Evolutionary conservation across 2,888 invertebrate species (phyloP).

Genomic region (Ochropacha duplaris): DNA sequence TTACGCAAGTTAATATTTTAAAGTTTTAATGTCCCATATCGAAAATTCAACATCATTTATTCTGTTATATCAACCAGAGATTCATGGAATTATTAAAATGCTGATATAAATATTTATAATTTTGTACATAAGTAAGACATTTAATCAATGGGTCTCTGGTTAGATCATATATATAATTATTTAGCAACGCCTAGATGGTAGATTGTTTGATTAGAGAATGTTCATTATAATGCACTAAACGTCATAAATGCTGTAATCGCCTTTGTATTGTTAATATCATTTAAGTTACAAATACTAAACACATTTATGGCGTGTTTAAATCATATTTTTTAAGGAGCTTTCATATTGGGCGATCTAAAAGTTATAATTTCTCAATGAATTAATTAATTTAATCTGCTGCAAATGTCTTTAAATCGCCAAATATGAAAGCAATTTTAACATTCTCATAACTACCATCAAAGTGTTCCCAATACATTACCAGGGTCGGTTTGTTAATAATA

Average conservation of each 20-base stretch:
- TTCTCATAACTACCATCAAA: not conserved
- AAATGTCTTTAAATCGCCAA: not conserved
- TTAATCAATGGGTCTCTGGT: not conserved
- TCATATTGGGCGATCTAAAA: conserved; percentile 2
- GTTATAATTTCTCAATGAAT: not conserved
- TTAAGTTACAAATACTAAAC: not conserved
- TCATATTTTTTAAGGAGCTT: conserved; percentile 15
- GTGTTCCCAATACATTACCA: not conserved
- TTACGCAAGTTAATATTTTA: not conserved
- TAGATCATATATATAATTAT: conserved; percentile 14
- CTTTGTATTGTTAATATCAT: not conserved
- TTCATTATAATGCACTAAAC: not conserved
- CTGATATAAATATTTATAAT: too few relatives aligned
- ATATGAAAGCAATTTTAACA: not conserved
- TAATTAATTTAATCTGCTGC: not conserved
- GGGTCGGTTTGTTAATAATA: not conserved
- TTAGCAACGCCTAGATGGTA: conserved; percentile 35
- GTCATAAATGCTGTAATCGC: conserved; percentile 22
- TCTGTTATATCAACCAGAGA: not conserved
- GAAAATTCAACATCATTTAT: not conserved
- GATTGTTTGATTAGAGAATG: not conserved
- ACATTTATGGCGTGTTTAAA: conserved; percentile 10
- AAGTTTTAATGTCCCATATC: not conserved
- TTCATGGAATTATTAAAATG: not conserved
- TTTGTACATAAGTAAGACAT: too few relatives aligned